Percentiles rank a stretch among this genome's conserved stretches.
Conservation (phyloP, 2,797 vertebrate genomes). For the Esox masquinongy region DNA sequence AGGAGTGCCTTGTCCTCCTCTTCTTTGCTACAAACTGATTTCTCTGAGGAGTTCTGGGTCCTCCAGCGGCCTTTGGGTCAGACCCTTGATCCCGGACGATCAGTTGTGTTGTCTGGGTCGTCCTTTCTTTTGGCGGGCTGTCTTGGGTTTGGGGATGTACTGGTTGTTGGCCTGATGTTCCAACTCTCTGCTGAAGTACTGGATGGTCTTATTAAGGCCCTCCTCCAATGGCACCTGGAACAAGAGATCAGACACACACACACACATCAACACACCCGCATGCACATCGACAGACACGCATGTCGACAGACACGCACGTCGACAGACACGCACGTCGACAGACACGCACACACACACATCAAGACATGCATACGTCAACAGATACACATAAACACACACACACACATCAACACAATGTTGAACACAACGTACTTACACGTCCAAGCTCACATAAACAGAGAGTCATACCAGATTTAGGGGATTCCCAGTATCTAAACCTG, state of each 20-base stretch:
- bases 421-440: too few relatives aligned
- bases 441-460: too few relatives aligned
- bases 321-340: rapidly evolving
- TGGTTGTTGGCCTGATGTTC: conserved; percentile 98
- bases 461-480: too few relatives aligned
- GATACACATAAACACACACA: background rate
- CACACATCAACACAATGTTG: too few relatives aligned
- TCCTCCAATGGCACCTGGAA: conserved; percentile 94
- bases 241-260: conserved; percentile 51
- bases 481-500: too few relatives aligned
- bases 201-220: conserved; percentile 98
- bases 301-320: rapidly evolving
- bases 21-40: conserved; percentile 26
- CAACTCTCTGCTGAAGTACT: conserved; percentile 96
- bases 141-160: conserved; percentile 98
- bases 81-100: conserved; percentile 17
- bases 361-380: too few relatives aligned
- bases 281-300: too few relatives aligned
- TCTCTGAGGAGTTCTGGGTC: conserved; percentile 31
- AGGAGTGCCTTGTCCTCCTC: background rate
- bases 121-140: conserved; percentile 94
- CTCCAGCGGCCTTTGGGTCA: conserved; percentile 14
- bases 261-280: background rate
- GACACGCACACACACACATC: too few relatives aligned
- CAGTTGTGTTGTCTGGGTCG: conserved; percentile 91